Conservation (phyloP, 2,797 vertebrate genomes). For the Xenopus petersii region DNA sequence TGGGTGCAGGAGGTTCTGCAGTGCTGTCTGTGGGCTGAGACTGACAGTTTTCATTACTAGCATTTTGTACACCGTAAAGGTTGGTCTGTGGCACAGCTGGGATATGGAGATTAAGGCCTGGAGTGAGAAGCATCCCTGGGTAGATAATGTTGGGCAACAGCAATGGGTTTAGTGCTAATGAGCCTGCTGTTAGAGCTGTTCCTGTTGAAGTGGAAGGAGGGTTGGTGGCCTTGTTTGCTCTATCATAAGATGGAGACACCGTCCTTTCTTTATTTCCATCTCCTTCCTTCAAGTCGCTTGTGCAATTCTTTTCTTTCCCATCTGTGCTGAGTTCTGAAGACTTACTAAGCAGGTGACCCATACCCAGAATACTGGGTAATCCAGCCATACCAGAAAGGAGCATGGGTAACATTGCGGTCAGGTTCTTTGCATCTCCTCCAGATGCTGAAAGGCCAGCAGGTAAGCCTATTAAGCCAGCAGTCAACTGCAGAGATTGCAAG, state of each 20-base stretch:
- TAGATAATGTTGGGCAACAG: slow-evolving; percentile 97
- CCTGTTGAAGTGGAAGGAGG: slow-evolving; percentile 78
- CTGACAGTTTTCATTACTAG: slow-evolving; percentile 73
- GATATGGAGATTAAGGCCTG: slow-evolving; percentile 98
- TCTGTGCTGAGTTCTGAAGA: slow-evolving; percentile 69
- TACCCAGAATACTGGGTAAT: slow-evolving; percentile 85
- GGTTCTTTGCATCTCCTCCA: slow-evolving; percentile 74
- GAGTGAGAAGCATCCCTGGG: slow-evolving; percentile 99
- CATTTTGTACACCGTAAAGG: slow-evolving; percentile 79
- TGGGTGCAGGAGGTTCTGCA: slow-evolving; percentile 12
- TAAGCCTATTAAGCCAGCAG: slow-evolving; percentile 89
- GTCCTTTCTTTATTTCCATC: slow-evolving; percentile 92
- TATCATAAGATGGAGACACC: slow-evolving; percentile 75
- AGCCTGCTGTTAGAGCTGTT: slow-evolving; percentile 73
- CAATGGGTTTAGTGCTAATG: slow-evolving; percentile 91
- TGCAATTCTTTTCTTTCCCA: slow-evolving; percentile 73
- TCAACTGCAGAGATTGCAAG: slow-evolving; percentile 91
- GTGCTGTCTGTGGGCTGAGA: slow-evolving; percentile 63
- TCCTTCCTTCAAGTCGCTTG: slow-evolving; percentile 63
- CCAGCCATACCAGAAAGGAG: slow-evolving; percentile 92
- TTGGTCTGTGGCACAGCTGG: slow-evolving; percentile 76
- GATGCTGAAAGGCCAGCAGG: slow-evolving; percentile 73
- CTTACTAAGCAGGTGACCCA: slow-evolving; percentile 81
- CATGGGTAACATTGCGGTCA: slow-evolving; percentile 96
- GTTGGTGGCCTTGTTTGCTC: slow-evolving; percentile 66